Conservation (phyloP, 2,888 invertebrate genomes). For the Nipponacmea schrenckii region DNA sequence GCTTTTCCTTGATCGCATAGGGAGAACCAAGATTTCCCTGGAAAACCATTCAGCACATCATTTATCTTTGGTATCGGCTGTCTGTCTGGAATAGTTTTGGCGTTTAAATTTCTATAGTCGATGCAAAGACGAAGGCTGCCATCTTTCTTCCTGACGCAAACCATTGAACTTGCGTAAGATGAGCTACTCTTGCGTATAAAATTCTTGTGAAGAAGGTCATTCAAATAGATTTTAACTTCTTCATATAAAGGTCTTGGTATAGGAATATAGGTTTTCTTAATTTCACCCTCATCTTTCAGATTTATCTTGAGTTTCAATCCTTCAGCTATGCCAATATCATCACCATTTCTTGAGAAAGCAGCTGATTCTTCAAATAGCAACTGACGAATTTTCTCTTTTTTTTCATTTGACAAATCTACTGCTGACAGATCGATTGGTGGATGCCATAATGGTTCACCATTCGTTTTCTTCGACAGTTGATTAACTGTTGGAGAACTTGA, state of each 20-base stretch:
- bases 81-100: slow-evolving; percentile 22
- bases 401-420: slow-evolving; percentile 14
- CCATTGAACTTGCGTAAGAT: slow-evolving; percentile 25
- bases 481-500: too few species aligned
- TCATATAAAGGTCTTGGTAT: slow-evolving; percentile 32
- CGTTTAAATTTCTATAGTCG: slow-evolving; percentile 29
- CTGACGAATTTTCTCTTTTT: slow-evolving; percentile 21
- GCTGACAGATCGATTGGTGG: slow-evolving; percentile 25
- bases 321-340: slow-evolving; percentile 31
- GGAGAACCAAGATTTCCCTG: slow-evolving; percentile 28
- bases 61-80: slow-evolving; percentile 29
- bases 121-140: slow-evolving; percentile 25
- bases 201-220: slow-evolving; percentile 25
- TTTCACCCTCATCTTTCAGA: slow-evolving; percentile 30
- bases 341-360: slow-evolving; percentile 28
- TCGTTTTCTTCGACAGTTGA: too few species aligned
- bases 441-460: slow-evolving; percentile 19
- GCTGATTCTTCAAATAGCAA: slow-evolving; percentile 28
- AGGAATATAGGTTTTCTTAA: slow-evolving; percentile 28
- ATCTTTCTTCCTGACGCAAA: slow-evolving; percentile 29
- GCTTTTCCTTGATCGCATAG: slow-evolving; percentile 27
- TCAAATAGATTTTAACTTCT: slow-evolving; percentile 39
- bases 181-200: slow-evolving; percentile 29
- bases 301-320: slow-evolving; percentile 32
- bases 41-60: slow-evolving; percentile 22